These are phyloP conservation scores for Onthophagus taurus DNA, from an alignment of 1,140 invertebrate species.

Conservation along the genomic window DNA sequence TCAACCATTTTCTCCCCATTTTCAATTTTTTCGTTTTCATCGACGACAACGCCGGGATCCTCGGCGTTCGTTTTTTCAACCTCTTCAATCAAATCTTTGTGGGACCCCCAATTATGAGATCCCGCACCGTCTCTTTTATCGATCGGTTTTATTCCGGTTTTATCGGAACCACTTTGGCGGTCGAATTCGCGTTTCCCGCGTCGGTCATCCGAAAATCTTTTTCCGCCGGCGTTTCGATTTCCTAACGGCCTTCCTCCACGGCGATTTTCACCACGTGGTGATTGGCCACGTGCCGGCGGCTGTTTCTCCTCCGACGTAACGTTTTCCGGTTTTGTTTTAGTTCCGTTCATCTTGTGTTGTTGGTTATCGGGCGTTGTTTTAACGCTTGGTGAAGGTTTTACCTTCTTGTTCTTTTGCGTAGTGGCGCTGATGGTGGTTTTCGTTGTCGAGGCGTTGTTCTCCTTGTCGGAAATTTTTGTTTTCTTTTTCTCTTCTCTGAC, in stretches of 20 bases:
- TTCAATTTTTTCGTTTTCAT: not conserved
- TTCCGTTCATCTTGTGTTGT: not conserved
- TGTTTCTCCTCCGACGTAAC: not conserved
- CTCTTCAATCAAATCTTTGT: not conserved
- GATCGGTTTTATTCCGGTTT: not conserved
- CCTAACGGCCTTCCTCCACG: not conserved
- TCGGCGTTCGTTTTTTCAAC: not conserved
- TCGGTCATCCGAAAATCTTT: not conserved
- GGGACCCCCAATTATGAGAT: not conserved
- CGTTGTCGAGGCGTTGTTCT: not conserved
- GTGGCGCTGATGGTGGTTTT: not conserved
- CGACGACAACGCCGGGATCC: not conserved
- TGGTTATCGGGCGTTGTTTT: not conserved
- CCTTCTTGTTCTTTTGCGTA: not conserved
- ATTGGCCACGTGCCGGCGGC: too few relatives aligned
- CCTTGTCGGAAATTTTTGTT: not conserved
- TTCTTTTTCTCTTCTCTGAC: not conserved
- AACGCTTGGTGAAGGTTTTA: not conserved
- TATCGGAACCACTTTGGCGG: not conserved
- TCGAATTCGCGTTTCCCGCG: conserved; percentile 1
- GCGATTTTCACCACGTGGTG: not conserved
- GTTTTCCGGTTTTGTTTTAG: not conserved
- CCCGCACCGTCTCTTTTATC: not conserved
- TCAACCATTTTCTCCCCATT: too few relatives aligned
- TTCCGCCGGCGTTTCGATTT: not conserved